These are phyloP conservation scores for Zaprionus tsacasi DNA, from an alignment of 1,140 invertebrate species.

Conservation along the genomic window DNA sequence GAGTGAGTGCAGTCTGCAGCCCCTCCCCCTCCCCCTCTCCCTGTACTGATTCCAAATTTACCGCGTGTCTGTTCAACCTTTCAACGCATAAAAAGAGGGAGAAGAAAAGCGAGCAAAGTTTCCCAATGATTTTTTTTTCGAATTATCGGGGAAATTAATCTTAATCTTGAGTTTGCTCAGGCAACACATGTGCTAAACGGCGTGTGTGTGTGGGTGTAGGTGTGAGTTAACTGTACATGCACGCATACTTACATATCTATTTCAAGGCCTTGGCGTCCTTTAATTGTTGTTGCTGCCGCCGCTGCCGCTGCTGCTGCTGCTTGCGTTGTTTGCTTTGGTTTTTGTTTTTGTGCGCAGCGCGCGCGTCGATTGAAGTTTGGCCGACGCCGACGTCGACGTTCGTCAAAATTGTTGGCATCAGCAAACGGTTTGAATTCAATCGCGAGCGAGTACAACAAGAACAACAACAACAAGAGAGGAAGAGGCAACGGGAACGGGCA, in stretches of 20 bases:
- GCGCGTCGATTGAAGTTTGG: constrained; percentile 80
- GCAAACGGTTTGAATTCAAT: constrained; percentile 69
- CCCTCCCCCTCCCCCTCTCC: not conserved
- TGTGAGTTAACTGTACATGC: constrained; percentile 30
- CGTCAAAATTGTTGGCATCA: constrained; percentile 83
- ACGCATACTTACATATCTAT: constrained; percentile 57
- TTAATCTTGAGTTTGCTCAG: constrained; percentile 73
- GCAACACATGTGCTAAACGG: constrained; percentile 74
- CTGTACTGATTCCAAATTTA: constrained; percentile 14
- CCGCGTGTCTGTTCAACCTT: constrained; percentile 63
- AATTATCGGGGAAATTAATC: constrained; percentile 78
- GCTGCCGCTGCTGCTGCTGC: constrained; percentile 14
- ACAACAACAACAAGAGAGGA: constrained; percentile 26
- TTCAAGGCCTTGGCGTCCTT: constrained; percentile 74
- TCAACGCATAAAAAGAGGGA: constrained; percentile 56
- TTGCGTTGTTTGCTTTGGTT: constrained; percentile 35
- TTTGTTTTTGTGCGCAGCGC: constrained; percentile 50
- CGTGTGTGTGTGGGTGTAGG: constrained; percentile 26
- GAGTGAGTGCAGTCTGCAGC: constrained; percentile 16
- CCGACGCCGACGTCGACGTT: constrained; percentile 76
- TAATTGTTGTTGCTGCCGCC: constrained; percentile 67
- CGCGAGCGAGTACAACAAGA: constrained; percentile 31
- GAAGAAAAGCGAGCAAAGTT: constrained; percentile 49
- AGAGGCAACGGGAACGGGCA: constrained; percentile 7
- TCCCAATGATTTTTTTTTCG: constrained; percentile 42